These are phyloP conservation scores for Erpobdella octoculata DNA, from an alignment of 2,888 invertebrate genomes.

Conservation along the genomic window DNA sequence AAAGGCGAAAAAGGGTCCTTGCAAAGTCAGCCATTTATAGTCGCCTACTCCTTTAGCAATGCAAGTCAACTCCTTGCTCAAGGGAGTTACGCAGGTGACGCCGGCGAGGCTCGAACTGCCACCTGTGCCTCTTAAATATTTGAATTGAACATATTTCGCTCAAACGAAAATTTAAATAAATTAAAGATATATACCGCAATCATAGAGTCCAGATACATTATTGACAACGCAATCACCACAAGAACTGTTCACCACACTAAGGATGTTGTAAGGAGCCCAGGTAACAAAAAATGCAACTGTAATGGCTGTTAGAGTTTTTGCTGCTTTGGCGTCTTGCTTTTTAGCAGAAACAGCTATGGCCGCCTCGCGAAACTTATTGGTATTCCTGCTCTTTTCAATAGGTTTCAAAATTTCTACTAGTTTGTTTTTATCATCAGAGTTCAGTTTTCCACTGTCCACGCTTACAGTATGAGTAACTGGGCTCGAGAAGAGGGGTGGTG, in stretches of 20 bases:
- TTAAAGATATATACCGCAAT: background rate
- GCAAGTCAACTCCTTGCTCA: too few species aligned
- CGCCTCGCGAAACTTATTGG: background rate
- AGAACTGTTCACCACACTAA: background rate
- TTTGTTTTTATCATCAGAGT: background rate
- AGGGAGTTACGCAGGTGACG: too few species aligned
- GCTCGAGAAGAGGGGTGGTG: background rate
- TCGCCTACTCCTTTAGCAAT: too few species aligned
- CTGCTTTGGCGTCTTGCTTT: constrained; percentile 7
- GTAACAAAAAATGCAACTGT: background rate
- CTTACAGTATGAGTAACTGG: background rate
- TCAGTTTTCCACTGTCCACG: background rate
- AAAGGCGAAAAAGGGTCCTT: background rate
- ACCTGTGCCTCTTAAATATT: too few species aligned
- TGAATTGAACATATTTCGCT: too few species aligned
- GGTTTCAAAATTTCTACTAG: background rate
- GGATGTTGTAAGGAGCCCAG: constrained; percentile 6
- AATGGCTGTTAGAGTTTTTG: constrained; percentile 14
- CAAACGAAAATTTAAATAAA: background rate
- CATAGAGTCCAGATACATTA: background rate
- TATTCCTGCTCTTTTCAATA: background rate
- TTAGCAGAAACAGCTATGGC: background rate
- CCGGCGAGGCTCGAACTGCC: too few species aligned
- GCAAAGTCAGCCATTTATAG: too few species aligned
- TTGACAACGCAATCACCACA: background rate